Percentiles rank a stretch among this genome's conserved stretches.
phyloP scores from a whole-genome alignment of 2,888 invertebrate species.

The Halocaridina rubra region DNA sequence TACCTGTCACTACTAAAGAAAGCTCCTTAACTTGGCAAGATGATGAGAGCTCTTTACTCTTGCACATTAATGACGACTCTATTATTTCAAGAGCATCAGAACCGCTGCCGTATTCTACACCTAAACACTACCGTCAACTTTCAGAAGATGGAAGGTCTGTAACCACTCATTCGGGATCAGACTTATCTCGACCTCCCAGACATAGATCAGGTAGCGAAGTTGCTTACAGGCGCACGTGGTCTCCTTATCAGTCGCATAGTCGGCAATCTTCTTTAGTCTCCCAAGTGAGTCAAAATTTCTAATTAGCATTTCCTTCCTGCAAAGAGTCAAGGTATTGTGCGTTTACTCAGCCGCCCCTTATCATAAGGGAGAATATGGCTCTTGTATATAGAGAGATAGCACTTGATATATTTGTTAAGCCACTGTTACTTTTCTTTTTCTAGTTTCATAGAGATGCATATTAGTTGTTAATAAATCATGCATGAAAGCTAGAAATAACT shows the following conservation, averaged over 20 bases:
- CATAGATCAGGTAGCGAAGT: conserved; percentile 45
- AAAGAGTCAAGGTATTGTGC: too few species aligned
- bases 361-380: too few species aligned
- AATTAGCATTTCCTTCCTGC: too few species aligned
- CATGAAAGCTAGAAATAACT: too few species aligned
- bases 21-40: conserved; percentile 44
- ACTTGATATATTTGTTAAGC: too few species aligned
- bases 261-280: conserved; percentile 42
- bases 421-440: too few species aligned
- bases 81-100: conserved; percentile 38
- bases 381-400: too few species aligned
- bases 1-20: conserved; percentile 36
- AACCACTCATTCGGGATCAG: conserved; percentile 2
- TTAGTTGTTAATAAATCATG: too few species aligned
- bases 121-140: conserved; percentile 36
- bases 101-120: conserved; percentile 29
- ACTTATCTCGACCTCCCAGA: not conserved
- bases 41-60: conserved; percentile 35
- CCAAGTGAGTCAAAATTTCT: too few species aligned
- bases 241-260: conserved; percentile 28
- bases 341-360: too few species aligned
- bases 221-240: conserved; percentile 30
- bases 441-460: too few species aligned
- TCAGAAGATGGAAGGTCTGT: conserved; percentile 33
- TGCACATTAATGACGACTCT: conserved; percentile 38